These are phyloP conservation scores for Anas platyrhynchos DNA, from an alignment of 2,113 vertebrate species.

Conservation along the genomic window DNA sequence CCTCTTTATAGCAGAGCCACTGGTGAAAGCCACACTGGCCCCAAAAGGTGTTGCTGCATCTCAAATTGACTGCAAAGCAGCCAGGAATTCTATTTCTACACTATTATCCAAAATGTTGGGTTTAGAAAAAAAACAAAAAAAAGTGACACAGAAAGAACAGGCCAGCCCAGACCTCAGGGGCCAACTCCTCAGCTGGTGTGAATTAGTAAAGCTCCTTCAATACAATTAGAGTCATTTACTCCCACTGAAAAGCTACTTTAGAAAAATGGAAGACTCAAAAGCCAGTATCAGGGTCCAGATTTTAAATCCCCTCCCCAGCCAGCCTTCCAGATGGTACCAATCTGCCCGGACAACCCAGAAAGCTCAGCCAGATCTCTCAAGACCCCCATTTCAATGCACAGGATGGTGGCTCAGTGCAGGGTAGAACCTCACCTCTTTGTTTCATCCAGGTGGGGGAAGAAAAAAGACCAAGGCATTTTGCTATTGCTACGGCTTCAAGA, in stretches of 20 bases:
- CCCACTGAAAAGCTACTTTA: constrained; percentile 44
- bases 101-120: not conserved
- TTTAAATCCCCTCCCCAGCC: constrained; percentile 15
- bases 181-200: constrained; percentile 54
- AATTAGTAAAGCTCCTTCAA: constrained; percentile 59
- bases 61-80: not conserved
- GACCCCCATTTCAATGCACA: not conserved
- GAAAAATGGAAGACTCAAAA: constrained; percentile 44
- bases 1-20: not conserved
- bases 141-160: constrained; percentile 13
- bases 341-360: constrained; percentile 38
- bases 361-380: not conserved
- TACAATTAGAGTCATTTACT: constrained; percentile 52
- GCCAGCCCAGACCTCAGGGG: constrained; percentile 52
- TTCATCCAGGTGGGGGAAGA: not conserved
- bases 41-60: not conserved
- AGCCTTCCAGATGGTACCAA: constrained; percentile 39
- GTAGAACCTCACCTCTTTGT: not conserved
- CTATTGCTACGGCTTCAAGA: not conserved
- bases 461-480: not conserved
- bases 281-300: constrained; percentile 34
- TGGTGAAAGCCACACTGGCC: not conserved
- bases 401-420: not conserved
- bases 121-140: not conserved
- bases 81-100: not conserved